phyloP scores from a whole-genome alignment of 2,797 vertebrate genomes.

The Pogoniulus pusillus region DNA sequence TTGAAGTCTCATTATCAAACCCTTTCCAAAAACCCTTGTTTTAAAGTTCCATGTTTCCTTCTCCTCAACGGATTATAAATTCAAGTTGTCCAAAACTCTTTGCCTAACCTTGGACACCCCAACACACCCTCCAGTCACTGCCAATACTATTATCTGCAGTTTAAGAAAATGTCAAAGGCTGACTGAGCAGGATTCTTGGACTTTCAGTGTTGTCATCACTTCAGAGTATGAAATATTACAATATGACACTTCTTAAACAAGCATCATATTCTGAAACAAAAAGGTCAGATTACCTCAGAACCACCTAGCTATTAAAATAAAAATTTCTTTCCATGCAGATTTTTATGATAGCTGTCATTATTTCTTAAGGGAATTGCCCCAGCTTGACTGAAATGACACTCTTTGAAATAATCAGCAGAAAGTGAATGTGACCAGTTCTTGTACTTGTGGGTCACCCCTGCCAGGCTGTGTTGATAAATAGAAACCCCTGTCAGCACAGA shows the following conservation, averaged over 20 bases:
- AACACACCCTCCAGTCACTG: background rate
- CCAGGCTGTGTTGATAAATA: constrained; percentile 24
- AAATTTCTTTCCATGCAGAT: background rate
- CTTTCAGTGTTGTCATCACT: background rate
- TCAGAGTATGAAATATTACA: background rate
- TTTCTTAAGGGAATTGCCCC: constrained; percentile 8
- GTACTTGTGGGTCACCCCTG: constrained; percentile 19
- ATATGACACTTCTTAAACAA: background rate
- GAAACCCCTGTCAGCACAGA: constrained; percentile 28
- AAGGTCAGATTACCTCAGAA: background rate
- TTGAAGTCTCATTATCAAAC: background rate
- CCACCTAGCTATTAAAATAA: background rate
- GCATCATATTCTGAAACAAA: background rate
- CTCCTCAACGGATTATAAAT: background rate
- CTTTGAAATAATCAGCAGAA: background rate
- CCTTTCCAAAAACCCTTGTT: fast-evolving
- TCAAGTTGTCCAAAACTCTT: background rate
- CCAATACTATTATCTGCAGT: background rate
- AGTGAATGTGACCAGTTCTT: background rate
- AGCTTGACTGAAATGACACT: background rate
- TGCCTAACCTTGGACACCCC: background rate
- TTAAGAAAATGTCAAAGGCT: background rate
- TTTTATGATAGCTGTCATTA: background rate
- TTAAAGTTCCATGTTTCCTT: background rate
- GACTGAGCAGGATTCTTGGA: background rate